Base-by-base conservation (phyloP, 2,113 vertebrate genomes). In the Furnarius figulus region DNA sequence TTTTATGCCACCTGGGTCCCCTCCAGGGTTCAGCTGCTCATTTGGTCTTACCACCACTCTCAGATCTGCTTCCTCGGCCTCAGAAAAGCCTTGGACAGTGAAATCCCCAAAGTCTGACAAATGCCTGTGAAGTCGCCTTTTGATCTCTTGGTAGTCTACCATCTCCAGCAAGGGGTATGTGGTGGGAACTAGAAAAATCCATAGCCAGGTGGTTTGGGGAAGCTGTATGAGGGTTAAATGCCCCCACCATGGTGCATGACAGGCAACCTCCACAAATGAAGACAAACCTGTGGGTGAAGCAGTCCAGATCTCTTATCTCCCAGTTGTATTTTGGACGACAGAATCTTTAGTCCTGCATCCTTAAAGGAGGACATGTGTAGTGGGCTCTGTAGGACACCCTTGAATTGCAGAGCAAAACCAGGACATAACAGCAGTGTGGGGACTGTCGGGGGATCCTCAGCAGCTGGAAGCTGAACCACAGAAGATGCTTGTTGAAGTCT, bases 371-470 rank as follows among this genome's bases (percentile, higher is more conserved):
- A 47, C 2, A 2, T 3, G 12, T 27, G 44, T 27, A 76, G 82
- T 3, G 4, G 53, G 50, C 59, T 3, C 1, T 27, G 39, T 12
- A 71, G 86, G 94, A 56, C 65, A 71, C 30, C 8, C 61, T 24
- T 9, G 14, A 71, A 63, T 14, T 31, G 76, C 73, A 87, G 86
- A 90, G 71, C 63, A 72, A 89, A 70, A 28, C 23, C 46, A 63
- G 63, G 58, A 63, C 0, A 8, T 7, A 37, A 44, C 3, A 0
- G 84, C 85, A 74, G 67, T 3, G 2, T 28, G 4, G 0, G 50
- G 11, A 8, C 79, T 85, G 83, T 15, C 1, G 1, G 65, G 73
- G n/a, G 68, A 76, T 83, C 79, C 75, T 74, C 22, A 5, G 89
- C 78, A 92, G 46, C 37, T 7, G 6, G 77, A 35, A 84, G 56